Evolutionary conservation across 2,888 invertebrate species (phyloP).

Genomic region (Synanthedon formicaeformis): DNA sequence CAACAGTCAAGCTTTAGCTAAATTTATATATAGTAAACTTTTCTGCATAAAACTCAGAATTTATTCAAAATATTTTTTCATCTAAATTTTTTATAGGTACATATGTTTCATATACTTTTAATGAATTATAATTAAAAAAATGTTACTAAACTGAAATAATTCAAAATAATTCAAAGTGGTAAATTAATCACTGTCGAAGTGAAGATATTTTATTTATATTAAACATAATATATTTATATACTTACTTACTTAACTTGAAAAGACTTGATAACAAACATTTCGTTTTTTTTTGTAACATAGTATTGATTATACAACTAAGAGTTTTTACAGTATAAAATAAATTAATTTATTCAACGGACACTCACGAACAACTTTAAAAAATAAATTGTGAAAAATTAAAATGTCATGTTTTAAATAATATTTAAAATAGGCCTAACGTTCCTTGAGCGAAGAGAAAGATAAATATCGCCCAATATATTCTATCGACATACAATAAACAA

Average conservation of each 20-base stretch:
- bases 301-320: too few relatives aligned
- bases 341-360: background rate
- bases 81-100: background rate
- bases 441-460: slow-evolving; percentile 33
- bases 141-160: too few relatives aligned
- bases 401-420: slow-evolving; percentile 32
- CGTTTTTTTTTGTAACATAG: too few relatives aligned
- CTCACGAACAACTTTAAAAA: background rate
- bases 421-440: slow-evolving; percentile 47
- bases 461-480: background rate
- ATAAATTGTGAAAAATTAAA: slow-evolving; percentile 7
- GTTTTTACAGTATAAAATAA: too few relatives aligned
- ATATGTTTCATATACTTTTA: too few relatives aligned
- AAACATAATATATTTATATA: too few relatives aligned
- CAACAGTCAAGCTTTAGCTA: slow-evolving; percentile 65
- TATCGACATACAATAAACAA: background rate
- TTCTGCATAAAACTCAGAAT: background rate
- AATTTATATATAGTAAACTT: slow-evolving; percentile 18
- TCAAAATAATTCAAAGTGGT: too few relatives aligned
- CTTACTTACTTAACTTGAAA: too few relatives aligned
- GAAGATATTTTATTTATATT: too few relatives aligned
- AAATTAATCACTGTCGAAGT: too few relatives aligned
- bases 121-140: too few relatives aligned
- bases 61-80: background rate
- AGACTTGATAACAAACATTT: too few relatives aligned